Evolutionary conservation across 2,888 invertebrate genomes (phyloP), one percentile per base, ranked within the genome.

Genomic region (Crossocerus cetratus): DNA sequence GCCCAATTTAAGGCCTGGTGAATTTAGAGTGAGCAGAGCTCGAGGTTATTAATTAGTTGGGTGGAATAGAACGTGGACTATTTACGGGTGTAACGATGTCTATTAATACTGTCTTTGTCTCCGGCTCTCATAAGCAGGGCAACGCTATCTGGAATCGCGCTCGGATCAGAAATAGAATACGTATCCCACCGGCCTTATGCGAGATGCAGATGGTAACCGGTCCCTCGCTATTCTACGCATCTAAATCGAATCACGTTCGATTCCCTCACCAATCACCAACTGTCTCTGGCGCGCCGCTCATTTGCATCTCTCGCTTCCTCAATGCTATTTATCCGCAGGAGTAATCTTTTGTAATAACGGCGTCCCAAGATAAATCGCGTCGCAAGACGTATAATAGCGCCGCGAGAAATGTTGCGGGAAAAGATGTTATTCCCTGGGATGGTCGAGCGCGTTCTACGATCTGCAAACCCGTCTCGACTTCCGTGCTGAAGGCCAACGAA

Each of bases 221-320:
- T 68, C 54, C 57, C 72, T 76, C 58, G 64, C 53, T 14, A 43
- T 55, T 54, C 21, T 22, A 20, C 49, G 18, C 42, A 11, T 62
- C 32, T 44, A 60, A 59, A 61, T 72, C 77, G 63, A 71, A 72
- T 69, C 55, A 45, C 56, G 49, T 45, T 64, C 22, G 66, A 67
- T 64, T 43, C 23, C 21, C 59, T 45, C 42, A 21, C 58, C 42
- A 54, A 45, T 61, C 58, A 44, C n/a, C 16, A 16, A n/a, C 53
- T 23, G 49, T 23, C 13, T 42, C 57, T 43, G 2, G 11, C 43
- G 63, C 8, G 21, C 49, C 16, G 49, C 16, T 44, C 22, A 79
- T 79, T 70, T 62, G 60, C 69, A 70, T 79, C 55, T 44, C 20
- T 70, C 5, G 56, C 32, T 70, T 68, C 68, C 73, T 58, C 57